These are phyloP conservation scores for Hippocampus guttulatus DNA, from an alignment of 2,113 vertebrate species.

Conservation along the genomic window DNA sequence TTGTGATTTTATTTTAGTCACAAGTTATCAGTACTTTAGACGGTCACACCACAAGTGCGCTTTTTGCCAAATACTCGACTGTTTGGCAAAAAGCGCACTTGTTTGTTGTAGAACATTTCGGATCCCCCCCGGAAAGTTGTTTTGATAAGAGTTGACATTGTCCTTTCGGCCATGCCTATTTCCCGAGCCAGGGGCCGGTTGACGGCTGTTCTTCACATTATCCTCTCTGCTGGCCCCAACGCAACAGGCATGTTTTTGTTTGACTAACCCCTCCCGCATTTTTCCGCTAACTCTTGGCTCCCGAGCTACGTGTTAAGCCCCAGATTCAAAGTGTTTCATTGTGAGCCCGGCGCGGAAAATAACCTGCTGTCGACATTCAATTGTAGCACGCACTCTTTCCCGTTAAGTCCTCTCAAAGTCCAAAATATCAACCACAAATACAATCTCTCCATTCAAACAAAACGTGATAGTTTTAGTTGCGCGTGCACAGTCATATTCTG, in stretches of 20 bases:
- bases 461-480: neutral
- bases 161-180: neutral
- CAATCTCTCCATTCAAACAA: too few species aligned
- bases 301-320: neutral
- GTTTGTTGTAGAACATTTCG: too few species aligned
- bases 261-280: constrained; percentile 10
- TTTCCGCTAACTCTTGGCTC: neutral
- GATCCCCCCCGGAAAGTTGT: too few species aligned
- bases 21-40: too few species aligned
- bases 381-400: neutral
- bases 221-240: constrained; percentile 34
- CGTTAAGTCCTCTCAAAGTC: neutral
- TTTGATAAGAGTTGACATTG: neutral
- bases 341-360: neutral
- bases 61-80: too few species aligned
- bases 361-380: neutral
- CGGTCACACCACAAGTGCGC: too few species aligned
- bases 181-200: constrained; percentile 20
- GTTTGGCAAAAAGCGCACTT: too few species aligned
- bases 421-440: neutral
- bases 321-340: constrained; percentile 1
- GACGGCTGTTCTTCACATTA: constrained; percentile 26
- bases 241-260: constrained; percentile 44
- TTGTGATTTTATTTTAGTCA: too few species aligned
- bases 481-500: too few species aligned